These are phyloP conservation scores for Xylocopa sonorina DNA, from an alignment of 1,140 invertebrate genomes.

Conservation along the genomic window DNA sequence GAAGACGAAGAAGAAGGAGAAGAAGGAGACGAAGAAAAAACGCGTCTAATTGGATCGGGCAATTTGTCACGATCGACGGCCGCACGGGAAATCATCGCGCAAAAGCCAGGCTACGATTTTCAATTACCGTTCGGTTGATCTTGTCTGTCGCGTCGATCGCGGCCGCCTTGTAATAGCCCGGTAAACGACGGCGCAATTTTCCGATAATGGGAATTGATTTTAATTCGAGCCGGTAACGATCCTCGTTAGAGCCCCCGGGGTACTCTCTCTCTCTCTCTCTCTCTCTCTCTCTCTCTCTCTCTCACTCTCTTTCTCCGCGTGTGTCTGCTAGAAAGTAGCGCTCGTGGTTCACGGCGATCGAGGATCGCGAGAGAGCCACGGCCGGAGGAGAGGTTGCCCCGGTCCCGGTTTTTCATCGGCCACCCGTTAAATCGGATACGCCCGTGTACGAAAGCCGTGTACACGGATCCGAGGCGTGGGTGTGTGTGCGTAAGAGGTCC, in stretches of 20 bases:
- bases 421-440: conserved; percentile 63
- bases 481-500: conserved; percentile 78
- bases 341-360: no score
- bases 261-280: no score
- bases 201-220: conserved; percentile 14
- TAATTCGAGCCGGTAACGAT: conserved; percentile 12
- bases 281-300: no score
- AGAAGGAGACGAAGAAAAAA: not conserved
- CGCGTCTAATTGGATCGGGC: conserved; percentile 42
- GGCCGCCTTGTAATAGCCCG: conserved; percentile 20
- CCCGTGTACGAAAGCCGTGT: conserved; percentile 68
- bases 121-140: conserved; percentile 34
- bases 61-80: conserved; percentile 52
- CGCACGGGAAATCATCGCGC: conserved; percentile 45
- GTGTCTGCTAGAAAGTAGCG: no score
- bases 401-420: not conserved
- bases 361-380: no score
- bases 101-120: conserved; percentile 37
- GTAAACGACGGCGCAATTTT: conserved; percentile 38
- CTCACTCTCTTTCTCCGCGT: no score
- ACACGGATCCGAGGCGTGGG: conserved; percentile 69
- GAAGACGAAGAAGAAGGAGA: not conserved
- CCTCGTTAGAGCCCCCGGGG: not conserved
- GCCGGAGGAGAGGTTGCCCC: not conserved
- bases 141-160: conserved; percentile 33